phyloP scores from a whole-genome alignment of 2,797 vertebrate species.

The Macropus fuliginosus region DNA sequence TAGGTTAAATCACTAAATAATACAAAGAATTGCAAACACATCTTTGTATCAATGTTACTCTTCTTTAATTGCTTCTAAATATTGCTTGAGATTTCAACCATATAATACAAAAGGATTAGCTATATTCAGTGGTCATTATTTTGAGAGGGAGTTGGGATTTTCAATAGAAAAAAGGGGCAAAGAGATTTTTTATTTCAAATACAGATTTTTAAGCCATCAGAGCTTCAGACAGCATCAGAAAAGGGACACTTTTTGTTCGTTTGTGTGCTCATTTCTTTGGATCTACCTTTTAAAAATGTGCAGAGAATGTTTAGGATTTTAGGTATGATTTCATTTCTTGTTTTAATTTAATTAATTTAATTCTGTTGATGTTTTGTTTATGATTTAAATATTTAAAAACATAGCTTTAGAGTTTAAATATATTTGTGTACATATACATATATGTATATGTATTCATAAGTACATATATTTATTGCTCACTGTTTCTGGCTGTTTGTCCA shows the following conservation, averaged over 20 bases:
- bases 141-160: constrained; percentile 10
- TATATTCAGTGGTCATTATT: neutral
- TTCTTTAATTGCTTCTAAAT: constrained; percentile 55
- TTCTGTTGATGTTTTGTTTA: constrained; percentile 82
- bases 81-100: constrained; percentile 13
- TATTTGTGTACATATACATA: neutral
- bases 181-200: neutral
- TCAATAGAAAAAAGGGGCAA: constrained; percentile 18
- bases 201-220: neutral
- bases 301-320: neutral
- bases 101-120: neutral
- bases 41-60: constrained; percentile 27
- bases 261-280: neutral
- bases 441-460: neutral
- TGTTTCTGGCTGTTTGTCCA: constrained; percentile 90
- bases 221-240: neutral
- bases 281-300: neutral
- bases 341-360: constrained; percentile 90
- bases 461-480: neutral
- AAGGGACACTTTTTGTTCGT: neutral
- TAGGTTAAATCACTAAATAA: constrained; percentile 36
- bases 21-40: constrained; percentile 7
- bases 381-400: neutral
- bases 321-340: constrained; percentile 82
- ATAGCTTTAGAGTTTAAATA: neutral